Percentiles rank a stretch among this genome's conserved stretches.
Conservation (phyloP, 2,113 vertebrate species). For the Labeo catla region DNA sequence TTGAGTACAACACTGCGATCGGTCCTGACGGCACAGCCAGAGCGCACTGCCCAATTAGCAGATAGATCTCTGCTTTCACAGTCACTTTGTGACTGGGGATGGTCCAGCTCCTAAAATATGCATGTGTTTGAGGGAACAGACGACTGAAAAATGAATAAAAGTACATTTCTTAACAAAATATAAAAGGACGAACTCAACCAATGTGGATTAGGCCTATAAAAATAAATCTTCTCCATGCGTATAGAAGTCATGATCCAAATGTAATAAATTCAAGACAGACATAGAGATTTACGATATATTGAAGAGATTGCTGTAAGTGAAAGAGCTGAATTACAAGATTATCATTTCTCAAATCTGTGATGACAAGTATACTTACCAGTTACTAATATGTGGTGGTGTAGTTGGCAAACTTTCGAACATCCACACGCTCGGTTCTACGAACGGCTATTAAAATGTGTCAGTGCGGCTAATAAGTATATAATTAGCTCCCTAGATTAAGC, state of each 20-base stretch:
- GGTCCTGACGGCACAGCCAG: slow-evolving; percentile 1
- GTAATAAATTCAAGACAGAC: neutral
- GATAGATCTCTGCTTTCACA: neutral
- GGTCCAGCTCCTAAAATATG: slow-evolving; percentile 24
- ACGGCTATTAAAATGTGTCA: slow-evolving; percentile 35
- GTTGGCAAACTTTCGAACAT: slow-evolving; percentile 11
- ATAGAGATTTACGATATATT: neutral
- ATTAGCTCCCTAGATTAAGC: slow-evolving; percentile 38
- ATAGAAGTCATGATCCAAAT: neutral
- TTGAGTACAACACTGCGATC: neutral
- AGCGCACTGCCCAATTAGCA: slow-evolving; percentile 1
- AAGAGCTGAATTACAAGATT: slow-evolving; percentile 11
- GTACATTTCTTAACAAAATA: neutral
- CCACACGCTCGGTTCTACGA: neutral
- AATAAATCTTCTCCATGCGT: neutral
- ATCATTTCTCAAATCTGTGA: slow-evolving; percentile 1
- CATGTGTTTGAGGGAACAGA: slow-evolving; percentile 22
- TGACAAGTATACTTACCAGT: neutral
- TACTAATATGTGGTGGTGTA: slow-evolving; percentile 4
- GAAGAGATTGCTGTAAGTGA: neutral
- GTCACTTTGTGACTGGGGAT: neutral
- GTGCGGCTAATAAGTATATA: slow-evolving; percentile 35
- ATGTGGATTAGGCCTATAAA: neutral
- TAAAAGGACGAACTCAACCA: slow-evolving; percentile 7
- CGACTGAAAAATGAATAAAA: neutral